Percentiles rank a stretch among this genome's conserved stretches.
Conservation (phyloP, 30 jellyfish, hydroid and myxozoan genomes). For the Turritopsis dohrnii region DNA sequence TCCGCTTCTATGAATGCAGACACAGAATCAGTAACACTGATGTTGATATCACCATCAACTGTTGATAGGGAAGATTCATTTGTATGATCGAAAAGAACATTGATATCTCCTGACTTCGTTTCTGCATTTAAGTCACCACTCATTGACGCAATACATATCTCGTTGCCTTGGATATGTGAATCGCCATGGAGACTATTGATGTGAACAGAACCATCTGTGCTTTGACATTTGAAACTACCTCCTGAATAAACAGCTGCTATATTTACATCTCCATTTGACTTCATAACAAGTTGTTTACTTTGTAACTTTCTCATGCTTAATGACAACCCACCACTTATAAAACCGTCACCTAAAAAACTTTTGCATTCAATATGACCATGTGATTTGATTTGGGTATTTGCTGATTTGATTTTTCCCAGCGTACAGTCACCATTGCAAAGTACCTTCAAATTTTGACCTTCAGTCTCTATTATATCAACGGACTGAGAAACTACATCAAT, state of each 20-base stretch:
- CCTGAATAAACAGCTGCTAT: slow-evolving; percentile 4
- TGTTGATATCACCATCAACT: slow-evolving; percentile 3
- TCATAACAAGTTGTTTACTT: not conserved
- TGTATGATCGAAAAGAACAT: slow-evolving; percentile 9
- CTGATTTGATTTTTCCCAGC: slow-evolving; percentile 29
- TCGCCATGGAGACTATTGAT: slow-evolving; percentile 19
- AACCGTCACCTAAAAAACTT: slow-evolving; percentile 19
- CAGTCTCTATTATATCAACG: slow-evolving; percentile 8
- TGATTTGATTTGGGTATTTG: not conserved
- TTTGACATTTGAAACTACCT: not conserved
- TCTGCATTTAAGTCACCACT: not conserved
- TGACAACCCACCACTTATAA: not conserved
- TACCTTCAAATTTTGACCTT: slow-evolving; percentile 12
- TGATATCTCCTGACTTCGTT: slow-evolving; percentile 25
- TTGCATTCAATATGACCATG: slow-evolving; percentile 21
- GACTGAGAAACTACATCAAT: slow-evolving; percentile 2
- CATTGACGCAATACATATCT: slow-evolving; percentile 3
- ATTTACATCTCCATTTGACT: not conserved
- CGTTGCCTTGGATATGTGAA: slow-evolving; percentile 5
- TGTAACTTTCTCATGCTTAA: not conserved
- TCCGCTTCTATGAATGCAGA: slow-evolving; percentile 34
- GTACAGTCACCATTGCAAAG: slow-evolving; percentile 22
- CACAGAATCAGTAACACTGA: slow-evolving; percentile 26
- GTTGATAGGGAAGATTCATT: slow-evolving; percentile 2
- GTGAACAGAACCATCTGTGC: slow-evolving; percentile 15